Evolutionary conservation across 2,888 invertebrate genomes (phyloP).

Genomic region (Lypha dubia): DNA sequence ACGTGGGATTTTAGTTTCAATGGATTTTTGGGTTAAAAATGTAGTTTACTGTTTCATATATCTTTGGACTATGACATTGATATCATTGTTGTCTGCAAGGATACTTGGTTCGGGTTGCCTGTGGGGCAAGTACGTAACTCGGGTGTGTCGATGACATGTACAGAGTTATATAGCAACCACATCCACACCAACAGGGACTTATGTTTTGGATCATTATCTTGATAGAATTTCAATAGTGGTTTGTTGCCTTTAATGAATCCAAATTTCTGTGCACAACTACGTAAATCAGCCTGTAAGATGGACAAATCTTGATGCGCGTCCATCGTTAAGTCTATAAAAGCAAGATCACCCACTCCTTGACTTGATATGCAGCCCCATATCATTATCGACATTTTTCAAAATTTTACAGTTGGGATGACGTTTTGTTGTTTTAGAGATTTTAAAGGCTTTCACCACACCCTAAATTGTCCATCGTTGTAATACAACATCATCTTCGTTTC

Average conservation of each 20-base stretch:
- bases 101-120: too few relatives aligned
- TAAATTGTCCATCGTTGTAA: neutral
- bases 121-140: too few relatives aligned
- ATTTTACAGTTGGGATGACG: neutral
- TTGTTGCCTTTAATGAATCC: neutral
- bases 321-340: conserved; percentile 4
- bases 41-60: too few relatives aligned
- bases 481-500: conserved; percentile 8
- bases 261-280: conserved; percentile 6
- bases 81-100: too few relatives aligned
- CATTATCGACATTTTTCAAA: neutral
- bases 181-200: too few relatives aligned
- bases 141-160: neutral
- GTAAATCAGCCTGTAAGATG: neutral
- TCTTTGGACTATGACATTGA: too few relatives aligned
- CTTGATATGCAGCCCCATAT: neutral
- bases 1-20: too few relatives aligned
- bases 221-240: too few relatives aligned
- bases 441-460: conserved; percentile 2
- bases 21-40: too few relatives aligned
- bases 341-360: neutral
- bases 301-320: conserved; percentile 11
- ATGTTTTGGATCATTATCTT: neutral
- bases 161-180: too few relatives aligned
- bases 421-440: conserved; percentile 5